Base-by-base conservation (phyloP, 2,797 vertebrate species). In the Xerus rutilus region DNA sequence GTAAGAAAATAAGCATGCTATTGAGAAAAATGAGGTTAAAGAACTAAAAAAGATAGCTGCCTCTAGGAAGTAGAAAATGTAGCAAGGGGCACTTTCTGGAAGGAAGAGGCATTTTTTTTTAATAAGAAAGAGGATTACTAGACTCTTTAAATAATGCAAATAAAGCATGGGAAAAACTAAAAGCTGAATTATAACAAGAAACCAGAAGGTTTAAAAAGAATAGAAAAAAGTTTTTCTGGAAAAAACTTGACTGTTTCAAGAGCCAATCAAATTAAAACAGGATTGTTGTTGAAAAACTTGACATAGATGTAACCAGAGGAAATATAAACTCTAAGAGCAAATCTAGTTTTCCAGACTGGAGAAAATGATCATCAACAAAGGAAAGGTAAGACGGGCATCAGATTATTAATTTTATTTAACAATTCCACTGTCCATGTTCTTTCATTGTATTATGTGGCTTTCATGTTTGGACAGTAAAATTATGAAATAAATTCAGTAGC, bases 171-270 rank as follows among this genome's bases (percentile, higher is more conserved):
- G 30, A 57, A 62, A 81, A 83, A 87, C 67, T 62, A 74, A 89
- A 94, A 87, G 49, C 52, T 73, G 85, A 49, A 70, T 86, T 86
- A 90, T 78, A 74, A 89, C 17, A 62, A 82, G 87, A 92, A 76
- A 17, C 2, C 59, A 39, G 25, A 59, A 74, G 39, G 28, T 74
- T 93, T 73, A 25, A 96, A 57, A 88, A 86, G 43, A 94, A 73
- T 47, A 69, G 32, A 83, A 92, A 17, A 47, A 77, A n/a, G 57
- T 14, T 17, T 82, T 89, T 90, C 92, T 79, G 72, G 65, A 35
- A 86, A 86, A 95, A 0, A 59, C 14, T 76, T 69, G 69, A 96
- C 17, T 96, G 28, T 43, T 91, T 54, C 17, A 74, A 89, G 47
- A 87, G 8, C 8, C 32, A 39, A 86, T 45, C 69, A n/a, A 89